A percentile compares a stretch with the other conserved stretches of the same genome.
phyloP scores from a whole-genome alignment of 2,888 invertebrate species.

The Drosophila affinis region DNA sequence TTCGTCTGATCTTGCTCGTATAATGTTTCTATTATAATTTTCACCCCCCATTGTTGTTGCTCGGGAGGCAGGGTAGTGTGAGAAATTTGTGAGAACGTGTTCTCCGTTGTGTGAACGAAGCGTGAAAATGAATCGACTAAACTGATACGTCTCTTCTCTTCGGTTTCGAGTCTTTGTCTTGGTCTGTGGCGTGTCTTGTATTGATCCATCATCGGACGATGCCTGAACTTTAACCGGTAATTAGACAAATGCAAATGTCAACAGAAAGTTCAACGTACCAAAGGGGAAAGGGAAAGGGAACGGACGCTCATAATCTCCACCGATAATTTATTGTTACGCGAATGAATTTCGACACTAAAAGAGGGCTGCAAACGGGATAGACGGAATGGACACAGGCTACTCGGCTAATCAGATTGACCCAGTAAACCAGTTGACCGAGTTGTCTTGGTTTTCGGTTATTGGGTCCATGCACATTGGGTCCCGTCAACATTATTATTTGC shows the following conservation, averaged over 20 bases:
- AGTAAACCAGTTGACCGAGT: constrained; percentile 68
- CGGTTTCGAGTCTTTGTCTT: neutral
- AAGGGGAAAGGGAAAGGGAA: neutral
- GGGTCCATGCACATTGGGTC: constrained; percentile 35
- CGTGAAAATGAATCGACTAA: constrained; percentile 55
- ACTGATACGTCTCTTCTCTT: constrained; percentile 26
- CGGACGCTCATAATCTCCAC: constrained; percentile 66
- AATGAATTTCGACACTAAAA: constrained; percentile 69
- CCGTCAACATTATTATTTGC: constrained; percentile 79
- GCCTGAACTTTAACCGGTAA: constrained; percentile 68
- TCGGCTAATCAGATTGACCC: constrained; percentile 74
- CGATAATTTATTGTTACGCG: constrained; percentile 77
- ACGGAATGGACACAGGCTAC: constrained; percentile 40
- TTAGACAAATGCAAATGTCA: constrained; percentile 73
- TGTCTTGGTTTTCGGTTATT: constrained; percentile 37
- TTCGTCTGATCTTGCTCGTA: constrained; percentile 50
- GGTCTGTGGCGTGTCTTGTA: constrained; percentile 59
- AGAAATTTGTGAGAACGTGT: constrained; percentile 60
- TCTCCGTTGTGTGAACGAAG: constrained; percentile 55
- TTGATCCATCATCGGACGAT: constrained; percentile 65
- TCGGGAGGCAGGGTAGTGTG: constrained; percentile 48
- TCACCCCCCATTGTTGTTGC: constrained; percentile 33
- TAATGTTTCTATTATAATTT: constrained; percentile 76
- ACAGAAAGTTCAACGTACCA: constrained; percentile 69
- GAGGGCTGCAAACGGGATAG: constrained; percentile 38